Percentiles rank a stretch among this genome's conserved stretches.
These are phyloP conservation scores for Peromyscus leucopus DNA, from an alignment of 2,113 vertebrate genomes.

Conservation along the genomic window DNA sequence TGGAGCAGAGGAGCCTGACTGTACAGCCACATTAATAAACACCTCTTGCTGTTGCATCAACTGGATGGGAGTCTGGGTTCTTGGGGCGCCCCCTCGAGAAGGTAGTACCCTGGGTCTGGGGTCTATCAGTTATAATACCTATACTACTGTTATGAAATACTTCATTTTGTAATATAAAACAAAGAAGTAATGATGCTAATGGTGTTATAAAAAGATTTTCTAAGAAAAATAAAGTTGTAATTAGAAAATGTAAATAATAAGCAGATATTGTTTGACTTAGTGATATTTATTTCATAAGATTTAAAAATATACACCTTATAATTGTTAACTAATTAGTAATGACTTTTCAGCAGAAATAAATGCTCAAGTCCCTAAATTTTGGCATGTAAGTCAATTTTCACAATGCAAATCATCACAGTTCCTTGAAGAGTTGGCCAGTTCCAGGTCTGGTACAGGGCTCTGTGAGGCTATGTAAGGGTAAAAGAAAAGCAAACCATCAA, in stretches of 20 bases:
- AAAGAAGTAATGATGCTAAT: not conserved
- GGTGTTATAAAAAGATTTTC: not conserved
- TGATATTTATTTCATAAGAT: conserved; percentile 18
- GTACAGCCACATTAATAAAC: too few species aligned
- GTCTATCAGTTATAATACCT: not conserved
- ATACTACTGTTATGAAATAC: not conserved
- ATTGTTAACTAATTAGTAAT: conserved; percentile 31
- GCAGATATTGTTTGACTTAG: not conserved
- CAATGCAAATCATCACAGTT: not conserved
- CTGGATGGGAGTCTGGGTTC: too few species aligned
- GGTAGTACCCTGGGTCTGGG: too few species aligned
- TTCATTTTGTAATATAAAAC: conserved; percentile 10
- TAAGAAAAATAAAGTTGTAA: not conserved
- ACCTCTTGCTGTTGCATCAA: too few species aligned
- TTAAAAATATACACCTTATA: not conserved
- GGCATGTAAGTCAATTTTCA: not conserved
- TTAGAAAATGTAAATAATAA: conserved; percentile 12
- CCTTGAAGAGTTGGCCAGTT: not conserved
- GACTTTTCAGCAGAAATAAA: not conserved
- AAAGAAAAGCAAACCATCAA: conserved; percentile 5
- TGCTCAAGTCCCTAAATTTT: not conserved
- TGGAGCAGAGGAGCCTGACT: too few species aligned
- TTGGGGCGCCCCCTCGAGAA: too few species aligned
- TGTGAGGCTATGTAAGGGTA: not conserved
- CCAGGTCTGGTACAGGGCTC: not conserved